Conservation (phyloP, 2,888 invertebrate species). For the Chaitophorus viminalis region DNA sequence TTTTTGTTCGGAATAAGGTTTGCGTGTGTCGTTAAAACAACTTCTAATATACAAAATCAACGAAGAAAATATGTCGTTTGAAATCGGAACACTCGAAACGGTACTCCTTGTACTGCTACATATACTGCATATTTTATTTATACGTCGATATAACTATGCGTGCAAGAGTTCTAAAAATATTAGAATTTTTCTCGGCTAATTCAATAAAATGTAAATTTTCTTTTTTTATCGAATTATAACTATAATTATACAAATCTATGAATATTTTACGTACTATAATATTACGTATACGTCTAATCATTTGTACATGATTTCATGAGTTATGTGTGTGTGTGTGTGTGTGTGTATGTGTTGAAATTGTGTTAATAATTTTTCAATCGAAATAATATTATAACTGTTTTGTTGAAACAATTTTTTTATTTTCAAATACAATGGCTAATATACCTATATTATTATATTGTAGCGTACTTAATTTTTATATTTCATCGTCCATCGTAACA, state of each 20-base stretch:
- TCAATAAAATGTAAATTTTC: background rate
- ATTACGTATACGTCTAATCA: no score
- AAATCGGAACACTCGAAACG: constrained; percentile 31
- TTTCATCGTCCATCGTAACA: background rate
- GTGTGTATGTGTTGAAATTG: no score
- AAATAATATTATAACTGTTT: background rate
- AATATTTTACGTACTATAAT: no score
- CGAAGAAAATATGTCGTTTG: constrained; percentile 19
- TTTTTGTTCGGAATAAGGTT: constrained; percentile 15
- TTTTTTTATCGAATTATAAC: no score
- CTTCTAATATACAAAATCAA: constrained; percentile 4
- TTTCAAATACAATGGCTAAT: no score
- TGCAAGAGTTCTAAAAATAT: background rate
- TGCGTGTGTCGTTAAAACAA: constrained; percentile 2
- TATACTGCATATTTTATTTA: constrained; percentile 1
- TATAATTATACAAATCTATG: no score
- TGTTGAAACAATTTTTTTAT: no score
- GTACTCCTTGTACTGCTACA: background rate
- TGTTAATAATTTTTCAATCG: background rate
- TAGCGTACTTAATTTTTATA: background rate
- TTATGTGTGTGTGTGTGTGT: no score
- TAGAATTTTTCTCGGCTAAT: background rate
- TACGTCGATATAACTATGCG: background rate
- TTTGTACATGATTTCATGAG: background rate
- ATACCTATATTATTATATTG: no score